Base-by-base conservation (phyloP, 2,113 vertebrate species). In the Caloenas nicobarica region DNA sequence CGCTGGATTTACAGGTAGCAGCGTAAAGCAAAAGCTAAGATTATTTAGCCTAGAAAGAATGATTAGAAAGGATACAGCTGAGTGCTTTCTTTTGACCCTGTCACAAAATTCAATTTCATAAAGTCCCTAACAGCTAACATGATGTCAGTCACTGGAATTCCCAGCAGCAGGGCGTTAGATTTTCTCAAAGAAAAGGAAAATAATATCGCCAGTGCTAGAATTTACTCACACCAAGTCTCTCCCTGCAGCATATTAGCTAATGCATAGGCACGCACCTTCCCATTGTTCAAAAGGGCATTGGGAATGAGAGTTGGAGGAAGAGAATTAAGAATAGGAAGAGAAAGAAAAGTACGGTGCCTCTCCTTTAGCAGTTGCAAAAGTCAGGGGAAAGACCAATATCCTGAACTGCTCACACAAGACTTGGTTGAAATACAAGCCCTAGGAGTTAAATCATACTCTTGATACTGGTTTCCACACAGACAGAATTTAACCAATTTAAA, bases 21-120 rank as follows among this genome's bases (percentile, higher is more conserved):
- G 28, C 34, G 60, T 14, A 87, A 31, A 95, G 60, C 22, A 89
- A 85, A 93, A 87, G 4, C 57, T 42, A 76, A 5, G 0, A 90
- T 53, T 74, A 88, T 50, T 81, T 74, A 81, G 40, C 36, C 53
- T 36, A 64, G 24, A 81, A 78, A 91, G 51, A 18, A 78, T 16
- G 69, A 90, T 86, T 92, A 81, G 34, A 86, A 86, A 84, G 48
- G n/a, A 93, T 69, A 87, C n/a, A 74, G 33, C 10, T 10, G 21
- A 89, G 65, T 70, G 21, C 13, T 13, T 90, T 48, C 64, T 62
- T 86, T 84, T 13, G 2, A 86, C 17, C 31, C 40, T 14, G 17
- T 29, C 48, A 84, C 80, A 96, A 90, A 93, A 93, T 44, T 65
- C 53, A 84, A 61, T 86, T 86, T 44, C 51, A 78, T 61, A 21